Evolutionary conservation across 2,888 invertebrate genomes (phyloP), one percentile per base, ranked within the genome.

Genomic region (Xanthia icteritia): DNA sequence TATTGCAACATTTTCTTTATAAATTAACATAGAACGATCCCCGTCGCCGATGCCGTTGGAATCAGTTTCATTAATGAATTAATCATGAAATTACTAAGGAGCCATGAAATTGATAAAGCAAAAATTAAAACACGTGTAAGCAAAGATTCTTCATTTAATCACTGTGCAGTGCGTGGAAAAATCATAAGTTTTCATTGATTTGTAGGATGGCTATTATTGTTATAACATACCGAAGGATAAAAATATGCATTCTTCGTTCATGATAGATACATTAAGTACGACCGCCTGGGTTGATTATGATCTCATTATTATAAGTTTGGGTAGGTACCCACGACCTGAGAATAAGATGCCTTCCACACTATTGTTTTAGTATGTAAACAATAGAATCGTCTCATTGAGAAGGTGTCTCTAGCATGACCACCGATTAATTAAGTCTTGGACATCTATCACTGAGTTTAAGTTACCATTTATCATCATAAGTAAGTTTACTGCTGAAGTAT

Each of bases 71-170:
- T 70, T 66, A 45, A 72, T 65, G 36, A 76, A 81, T 73, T 65
- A 71, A 73, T 81, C 70, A 77, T 67, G 48, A 78, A 86, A 79
- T 65, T 78, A 73, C 67, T 66, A 31, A 76, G 76, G 73, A 79
- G 63, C 79, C 84, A 79, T 84, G 72, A 80, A 84, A 87, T 84
- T 84, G 73, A 81, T 86, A 75, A 84, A 70, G 67, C 69, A 61
- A 71, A n/a, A 71, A 75, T 84, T 79, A 68, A 85, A 85, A 86
- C 89, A 88, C 89, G 89, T 88, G 88, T 86, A 81, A 68, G 75
- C 72, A 39, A 65, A n/a, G 64, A 71, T 72, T 81, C 65, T 79
- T 51, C 75, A 83, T 83, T 80, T 82, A 77, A 80, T 83, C 83
- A 75, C 73, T 75, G 72, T 67, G 79, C 68, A 67, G 76, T 71